Evolutionary conservation across 1,140 invertebrate species (phyloP).

Genomic region (Rhopalosiphum padi): DNA sequence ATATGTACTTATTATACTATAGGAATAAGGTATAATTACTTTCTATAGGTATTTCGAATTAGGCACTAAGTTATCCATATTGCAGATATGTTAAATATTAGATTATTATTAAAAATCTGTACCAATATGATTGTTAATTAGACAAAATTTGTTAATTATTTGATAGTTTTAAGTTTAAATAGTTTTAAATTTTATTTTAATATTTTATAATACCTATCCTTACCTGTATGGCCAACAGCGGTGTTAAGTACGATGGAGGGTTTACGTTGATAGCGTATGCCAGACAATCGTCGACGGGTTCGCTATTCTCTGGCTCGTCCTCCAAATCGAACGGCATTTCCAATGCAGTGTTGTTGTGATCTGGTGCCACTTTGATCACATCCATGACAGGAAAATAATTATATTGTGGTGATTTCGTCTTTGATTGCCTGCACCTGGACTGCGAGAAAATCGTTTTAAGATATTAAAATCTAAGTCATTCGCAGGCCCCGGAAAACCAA

Average conservation of each 20-base stretch:
- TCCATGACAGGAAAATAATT: not conserved
- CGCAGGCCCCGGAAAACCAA: not conserved
- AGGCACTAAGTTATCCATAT: not conserved
- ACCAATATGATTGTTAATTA: not conserved
- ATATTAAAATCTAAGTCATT: not conserved
- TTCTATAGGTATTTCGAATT: not conserved
- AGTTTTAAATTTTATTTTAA: too few relatives aligned
- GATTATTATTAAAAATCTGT: not conserved
- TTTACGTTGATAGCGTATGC: too few relatives aligned
- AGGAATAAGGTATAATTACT: not conserved
- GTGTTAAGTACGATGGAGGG: not conserved
- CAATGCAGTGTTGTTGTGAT: not conserved
- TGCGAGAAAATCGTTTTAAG: not conserved
- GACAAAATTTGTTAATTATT: not conserved
- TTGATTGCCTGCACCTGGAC: not conserved
- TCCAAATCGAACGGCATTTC: not conserved
- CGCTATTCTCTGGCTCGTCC: not conserved
- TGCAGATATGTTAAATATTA: not conserved
- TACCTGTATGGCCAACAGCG: slow-evolving; percentile 1
- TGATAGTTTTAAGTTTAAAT: not conserved
- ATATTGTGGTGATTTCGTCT: not conserved
- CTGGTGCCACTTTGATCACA: not conserved
- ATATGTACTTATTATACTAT: not conserved
- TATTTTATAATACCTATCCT: too few relatives aligned
- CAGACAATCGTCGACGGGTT: not conserved